Evolutionary conservation across 2,113 vertebrate genomes (phyloP), one percentile per base, ranked within the genome.

Genomic region (Prietella phreatophila): DNA sequence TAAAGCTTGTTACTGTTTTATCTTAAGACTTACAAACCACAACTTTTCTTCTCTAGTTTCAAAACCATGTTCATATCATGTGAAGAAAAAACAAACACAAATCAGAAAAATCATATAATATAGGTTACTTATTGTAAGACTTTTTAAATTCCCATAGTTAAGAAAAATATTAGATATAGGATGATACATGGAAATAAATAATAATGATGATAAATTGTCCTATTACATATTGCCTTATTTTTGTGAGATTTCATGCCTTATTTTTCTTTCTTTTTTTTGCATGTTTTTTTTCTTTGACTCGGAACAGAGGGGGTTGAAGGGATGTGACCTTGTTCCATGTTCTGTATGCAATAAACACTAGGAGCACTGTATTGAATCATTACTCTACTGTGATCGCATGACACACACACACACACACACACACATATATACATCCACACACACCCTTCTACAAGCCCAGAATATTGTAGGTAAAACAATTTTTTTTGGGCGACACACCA

Each of bases 271-370:
- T 20, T 76, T 76, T 10, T 30, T 39, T 27, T 50, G 8, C 13
- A 2, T 13, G 10, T 76, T n/a, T 55, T 53, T 79, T 8, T 55
- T 17, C 27, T 30, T 55, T 8, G 5, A 30, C 47, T 79, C 50
- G 17, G 27, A 55, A 30, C 76, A 56, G 83, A 53, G 42, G 27
- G 20, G 65, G n/a, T 53, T 71, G 27, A 84, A 67, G 82, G 13
- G 17, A 81, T 22, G n/a, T 42, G 42, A 84, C 83, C 65, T 71
- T 84, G 82, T 84, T 30, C 42, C 65, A 84, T 84, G 83, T 71
- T 71, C 65, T 55, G 42, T 47, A 55, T 56, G 42, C n/a, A 69
- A 53, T 69, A 56, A 67, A 81, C 79, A 81, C 42, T 5, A 78
- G 75, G 5, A 53, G 75, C 25, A 78, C 9, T 81, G 79, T 13